phyloP scores from a whole-genome alignment of 1,140 invertebrate species.

The Drosophila sturtevanti region DNA sequence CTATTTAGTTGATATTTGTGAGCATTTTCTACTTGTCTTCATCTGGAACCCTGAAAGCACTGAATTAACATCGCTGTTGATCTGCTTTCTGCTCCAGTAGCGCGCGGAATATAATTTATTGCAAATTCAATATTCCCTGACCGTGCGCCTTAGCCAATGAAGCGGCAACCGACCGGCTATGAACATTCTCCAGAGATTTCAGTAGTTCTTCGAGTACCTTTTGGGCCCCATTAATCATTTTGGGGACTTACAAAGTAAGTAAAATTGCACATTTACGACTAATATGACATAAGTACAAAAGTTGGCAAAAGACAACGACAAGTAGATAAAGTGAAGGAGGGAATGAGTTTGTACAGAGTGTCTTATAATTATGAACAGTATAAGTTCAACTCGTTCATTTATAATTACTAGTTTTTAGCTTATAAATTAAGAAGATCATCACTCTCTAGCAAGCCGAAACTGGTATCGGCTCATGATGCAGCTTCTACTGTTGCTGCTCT shows the following conservation, averaged over 20 bases:
- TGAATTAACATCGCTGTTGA: conserved; percentile 8
- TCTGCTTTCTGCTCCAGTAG: conserved; percentile 73
- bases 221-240: conserved; percentile 69
- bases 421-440: conserved; percentile 81
- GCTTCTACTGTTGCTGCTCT: conserved; percentile 9
- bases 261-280: conserved; percentile 75
- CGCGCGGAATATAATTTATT: conserved; percentile 45
- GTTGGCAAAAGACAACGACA: conserved; percentile 73
- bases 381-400: conserved; percentile 61
- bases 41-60: conserved; percentile 47
- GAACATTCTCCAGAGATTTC: not conserved
- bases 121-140: conserved; percentile 62
- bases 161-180: conserved; percentile 58
- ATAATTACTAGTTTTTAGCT: conserved; percentile 81
- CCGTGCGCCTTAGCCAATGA: conserved; percentile 51
- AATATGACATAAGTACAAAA: conserved; percentile 81
- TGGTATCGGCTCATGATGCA: conserved; percentile 42
- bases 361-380: conserved; percentile 75
- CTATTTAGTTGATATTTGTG: not conserved
- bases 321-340: conserved; percentile 13
- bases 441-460: conserved; percentile 55
- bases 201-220: conserved; percentile 33
- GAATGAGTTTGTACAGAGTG: conserved; percentile 1
- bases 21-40: not conserved
- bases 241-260: conserved; percentile 45